Base-by-base conservation (phyloP, 2,113 vertebrate genomes). In the Platysternon megacephalum region DNA sequence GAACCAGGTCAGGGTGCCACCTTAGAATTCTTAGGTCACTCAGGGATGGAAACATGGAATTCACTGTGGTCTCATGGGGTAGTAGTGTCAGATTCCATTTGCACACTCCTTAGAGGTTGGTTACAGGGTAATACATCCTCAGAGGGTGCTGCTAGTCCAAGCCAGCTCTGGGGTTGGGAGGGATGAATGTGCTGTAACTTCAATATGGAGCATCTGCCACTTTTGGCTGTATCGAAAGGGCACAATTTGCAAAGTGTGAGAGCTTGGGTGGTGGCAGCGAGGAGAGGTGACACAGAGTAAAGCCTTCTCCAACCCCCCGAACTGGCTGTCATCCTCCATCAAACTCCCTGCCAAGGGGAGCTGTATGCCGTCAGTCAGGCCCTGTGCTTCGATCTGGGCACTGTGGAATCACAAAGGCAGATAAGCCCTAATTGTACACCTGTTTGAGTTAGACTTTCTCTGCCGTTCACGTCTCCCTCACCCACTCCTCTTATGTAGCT, bases 381-480 rank as follows among this genome's bases (percentile, higher is more conserved):
- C 52, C 0, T 82, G 46, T 93, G 74, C 35, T 19, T 68, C 35
- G 8, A n/a, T 39, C 17, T n/a, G 65, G 65, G 17, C 65, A 72
- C 79, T 87, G 56, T 58, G 94, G 58, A 26, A 86, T 92, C 85
- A 29, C 42, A 58, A 14, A 10, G 21, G 88, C 93, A 91, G 92
- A 94, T 88, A 93, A 92, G 84, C 84, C 90, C 87, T 91, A 86
- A 0, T 97, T 95, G 95, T 95, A 97, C 80, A 88, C 52, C 80
- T 87, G 78, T 56, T 5, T 56, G 68, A 94, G 80, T 79, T 68
- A 13, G 65, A 92, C 83, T 90, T 90, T 52, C 92, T 95, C 79
- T 91, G 95, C 87, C 5, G 22, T 89, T 86, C 42, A 3, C 82
- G 86, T 88, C 95, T 49, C 89, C 88, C 91, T 94, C 93, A 82